Percentiles rank a stretch among this genome's conserved stretches.
These are phyloP conservation scores for Amitus sp. DNA, from an alignment of 2,888 invertebrate species.

Conservation along the genomic window DNA sequence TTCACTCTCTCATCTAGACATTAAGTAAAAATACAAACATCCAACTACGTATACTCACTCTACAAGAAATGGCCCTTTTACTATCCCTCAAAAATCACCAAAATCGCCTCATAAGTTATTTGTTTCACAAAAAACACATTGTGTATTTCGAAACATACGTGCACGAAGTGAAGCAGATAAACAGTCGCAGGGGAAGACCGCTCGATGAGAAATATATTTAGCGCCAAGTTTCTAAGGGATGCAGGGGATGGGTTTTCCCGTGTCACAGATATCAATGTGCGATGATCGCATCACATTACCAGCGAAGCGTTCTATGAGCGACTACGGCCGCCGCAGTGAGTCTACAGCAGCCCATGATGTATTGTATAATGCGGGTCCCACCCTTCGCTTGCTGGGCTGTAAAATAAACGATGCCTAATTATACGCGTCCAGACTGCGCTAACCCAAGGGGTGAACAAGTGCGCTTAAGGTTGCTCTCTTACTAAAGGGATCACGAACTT, in stretches of 20 bases:
- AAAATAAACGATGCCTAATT: conserved; percentile 65
- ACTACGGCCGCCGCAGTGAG: conserved; percentile 49
- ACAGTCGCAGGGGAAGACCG: conserved; percentile 14
- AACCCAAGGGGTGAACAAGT: conserved; percentile 52
- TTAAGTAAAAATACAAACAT: too few species aligned
- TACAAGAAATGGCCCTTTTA: too few species aligned
- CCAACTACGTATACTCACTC: too few species aligned
- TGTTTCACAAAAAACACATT: too few species aligned
- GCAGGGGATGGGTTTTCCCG: conserved; percentile 14
- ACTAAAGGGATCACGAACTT: conserved; percentile 55
- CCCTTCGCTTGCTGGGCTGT: conserved; percentile 52
- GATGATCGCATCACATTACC: conserved; percentile 63
- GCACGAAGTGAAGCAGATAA: conserved; percentile 15
- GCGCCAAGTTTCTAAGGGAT: conserved; percentile 28
- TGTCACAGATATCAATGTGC: conserved; percentile 55
- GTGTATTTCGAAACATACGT: not conserved
- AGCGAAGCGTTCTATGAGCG: conserved; percentile 62
- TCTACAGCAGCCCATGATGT: conserved; percentile 31
- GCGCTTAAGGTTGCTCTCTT: conserved; percentile 49
- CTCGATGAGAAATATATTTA: conserved; percentile 37
- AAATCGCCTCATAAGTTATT: too few species aligned
- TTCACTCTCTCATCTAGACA: too few species aligned
- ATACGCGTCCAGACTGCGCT: conserved; percentile 53
- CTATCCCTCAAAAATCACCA: too few species aligned
- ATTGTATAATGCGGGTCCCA: conserved; percentile 34